Base-by-base conservation (phyloP, 2,113 vertebrate species). In the Rafetus swinhoei region DNA sequence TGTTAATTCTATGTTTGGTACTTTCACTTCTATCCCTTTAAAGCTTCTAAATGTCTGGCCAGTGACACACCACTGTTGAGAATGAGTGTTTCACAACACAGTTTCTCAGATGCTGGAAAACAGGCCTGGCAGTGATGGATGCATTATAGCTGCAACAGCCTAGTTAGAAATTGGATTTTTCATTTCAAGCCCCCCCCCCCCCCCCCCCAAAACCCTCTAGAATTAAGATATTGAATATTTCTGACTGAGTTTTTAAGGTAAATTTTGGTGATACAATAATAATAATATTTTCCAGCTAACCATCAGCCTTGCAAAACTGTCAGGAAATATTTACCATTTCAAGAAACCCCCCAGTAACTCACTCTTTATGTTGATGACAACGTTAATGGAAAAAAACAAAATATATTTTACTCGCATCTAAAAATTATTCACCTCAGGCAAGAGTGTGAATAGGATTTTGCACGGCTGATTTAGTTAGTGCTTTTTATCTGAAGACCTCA, bases 151-250 rank as follows among this genome's bases (percentile, higher is more conserved):
- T 93, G 12, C 56, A 87, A 85, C 9, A 81, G 53, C 27, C 62
- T 94, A 89, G 94, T 79, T 79, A 62, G 60, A 94, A 95, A 95
- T 91, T 27, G 72, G 54, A 91, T 88, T 91, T 94, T 95, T 80
- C 86, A 94, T 90, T 19, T 88, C 65, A 0, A 0, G 18, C 1
- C 39, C 39, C 4, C 39, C 39, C 39, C 45, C 6, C 45, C 0
- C 62, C 59, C 74, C 88, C 86, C 86, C 82, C 89, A 80, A 55
- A 85, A 89, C 88, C 69, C n/a, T 82, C 59, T 82, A 62, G 52
- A 90, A 88, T 76, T 92, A 62, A 89, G 60, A 84, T 81, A 35
- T 83, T 8, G 6, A 65, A 60, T 86, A 76, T 95, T 88, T 39
- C 92, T 95, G 82, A 84, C 0, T 0, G 54, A 54, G 65, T 85